Conservation (phyloP, 2,797 vertebrate genomes). For the Oophaga sylvatica region DNA sequence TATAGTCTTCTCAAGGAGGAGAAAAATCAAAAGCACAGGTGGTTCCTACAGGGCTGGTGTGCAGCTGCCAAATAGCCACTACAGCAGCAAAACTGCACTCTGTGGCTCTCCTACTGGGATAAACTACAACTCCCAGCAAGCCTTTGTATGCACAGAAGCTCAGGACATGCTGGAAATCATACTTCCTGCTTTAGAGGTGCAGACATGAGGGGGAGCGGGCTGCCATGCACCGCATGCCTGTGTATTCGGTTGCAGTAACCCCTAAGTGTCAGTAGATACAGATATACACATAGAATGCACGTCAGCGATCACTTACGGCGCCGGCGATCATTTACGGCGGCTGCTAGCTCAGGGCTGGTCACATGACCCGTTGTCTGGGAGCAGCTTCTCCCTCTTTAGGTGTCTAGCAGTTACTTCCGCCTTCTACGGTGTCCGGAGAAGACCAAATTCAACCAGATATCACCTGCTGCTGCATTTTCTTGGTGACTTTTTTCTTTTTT, state of each 20-base stretch:
- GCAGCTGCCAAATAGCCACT: background rate
- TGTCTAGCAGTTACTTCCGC: background rate
- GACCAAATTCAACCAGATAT: constrained; percentile 2
- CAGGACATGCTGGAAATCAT: background rate
- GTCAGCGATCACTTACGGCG: background rate
- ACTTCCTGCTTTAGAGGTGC: background rate
- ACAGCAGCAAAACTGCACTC: background rate
- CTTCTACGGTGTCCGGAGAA: background rate
- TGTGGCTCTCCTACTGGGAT: background rate
- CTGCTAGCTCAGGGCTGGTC: background rate
- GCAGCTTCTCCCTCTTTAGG: constrained; percentile 17
- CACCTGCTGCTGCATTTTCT: background rate
- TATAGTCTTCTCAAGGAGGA: too few relatives aligned
- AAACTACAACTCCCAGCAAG: background rate
- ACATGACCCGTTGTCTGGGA: constrained; percentile 47
- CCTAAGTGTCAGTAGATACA: background rate
- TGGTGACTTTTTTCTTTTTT: background rate
- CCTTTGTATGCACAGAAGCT: background rate
- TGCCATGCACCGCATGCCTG: too few relatives aligned
- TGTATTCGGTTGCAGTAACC: background rate
- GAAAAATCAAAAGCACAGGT: too few relatives aligned
- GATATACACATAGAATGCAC: background rate
- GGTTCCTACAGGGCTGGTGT: too few relatives aligned
- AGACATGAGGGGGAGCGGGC: too few relatives aligned
- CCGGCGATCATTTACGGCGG: background rate